phyloP scores from a whole-genome alignment of 2,113 vertebrate genomes.

The Melanocharis versteri region DNA sequence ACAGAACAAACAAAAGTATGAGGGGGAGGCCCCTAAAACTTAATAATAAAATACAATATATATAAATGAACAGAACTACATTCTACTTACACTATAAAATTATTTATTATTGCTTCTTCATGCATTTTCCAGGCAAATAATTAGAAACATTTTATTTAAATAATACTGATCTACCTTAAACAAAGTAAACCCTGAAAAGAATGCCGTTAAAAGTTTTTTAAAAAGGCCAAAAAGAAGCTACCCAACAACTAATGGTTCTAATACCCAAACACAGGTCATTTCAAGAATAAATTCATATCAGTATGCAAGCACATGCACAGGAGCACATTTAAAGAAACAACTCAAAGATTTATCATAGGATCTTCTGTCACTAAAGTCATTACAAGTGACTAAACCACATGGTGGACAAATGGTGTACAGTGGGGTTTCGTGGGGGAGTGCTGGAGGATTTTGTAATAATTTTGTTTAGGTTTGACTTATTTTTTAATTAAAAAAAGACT shows the following conservation, averaged over 20 bases:
- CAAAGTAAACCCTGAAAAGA: not conserved
- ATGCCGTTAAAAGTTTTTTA: not conserved
- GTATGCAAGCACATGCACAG: fast-evolving
- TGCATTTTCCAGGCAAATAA: not conserved
- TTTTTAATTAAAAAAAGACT: not conserved
- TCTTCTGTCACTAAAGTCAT: not conserved
- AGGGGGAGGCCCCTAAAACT: fast-evolving
- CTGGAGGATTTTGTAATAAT: not conserved
- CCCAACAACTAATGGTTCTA: not conserved
- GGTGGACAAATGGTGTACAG: not conserved
- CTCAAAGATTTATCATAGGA: not conserved
- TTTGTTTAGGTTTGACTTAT: not conserved
- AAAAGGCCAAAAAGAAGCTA: not conserved
- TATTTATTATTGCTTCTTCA: not conserved
- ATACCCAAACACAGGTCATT: not conserved
- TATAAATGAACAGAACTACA: not conserved
- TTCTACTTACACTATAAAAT: not conserved
- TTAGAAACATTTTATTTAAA: not conserved
- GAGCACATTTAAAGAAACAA: not conserved
- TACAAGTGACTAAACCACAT: not conserved
- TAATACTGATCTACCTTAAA: not conserved
- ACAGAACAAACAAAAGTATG: not conserved
- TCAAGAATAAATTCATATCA: not conserved
- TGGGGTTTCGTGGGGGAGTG: fast-evolving
- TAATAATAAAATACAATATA: not conserved